Evolutionary conservation across 2,113 vertebrate genomes (phyloP), one percentile per base, ranked within the genome.

Genomic region (Chamaea fasciata): DNA sequence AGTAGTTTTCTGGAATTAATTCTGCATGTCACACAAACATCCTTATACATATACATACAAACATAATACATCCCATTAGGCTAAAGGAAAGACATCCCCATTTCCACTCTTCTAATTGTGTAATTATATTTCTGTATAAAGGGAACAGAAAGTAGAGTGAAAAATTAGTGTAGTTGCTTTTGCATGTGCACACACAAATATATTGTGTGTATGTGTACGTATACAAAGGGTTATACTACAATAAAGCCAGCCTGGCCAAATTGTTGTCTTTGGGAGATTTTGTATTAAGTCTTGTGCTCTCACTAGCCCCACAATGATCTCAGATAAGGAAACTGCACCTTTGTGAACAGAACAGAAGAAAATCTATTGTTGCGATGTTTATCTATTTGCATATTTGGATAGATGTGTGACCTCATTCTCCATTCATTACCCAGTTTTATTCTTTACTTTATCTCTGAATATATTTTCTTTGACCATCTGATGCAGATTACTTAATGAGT

Each of bases 261-360:
- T 11, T 83, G 85, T 90, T 91, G 19, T 71, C 39, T 93, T 47
- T 82, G 47, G 30, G 33, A 88, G 47, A 74, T 79, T 93, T 82
- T 91, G 47, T 67, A 50, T 81, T 67, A 82, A 89, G 37, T 68
- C 31, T 68, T 91, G 27, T 78, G 62, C 49, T 91, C 42, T 92
- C 91, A 44, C 59, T 52, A 84, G 64, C 27, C 47, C 71, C 64
- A 57, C 41, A 60, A 53, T 47, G 62, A 81, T 95, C 79, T 89
- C 88, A 94, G 74, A 96, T 94, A 97, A 94, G 92, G 63, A 96
- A 93, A 94, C 62, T 86, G 69, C 83, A 92, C 80, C 64, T 96
- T 81, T 93, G 63, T 92, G 85, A 91, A 80, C 23, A 17, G 33
- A 90, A 71, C 19, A 93, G 80, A 95, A 76, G 62, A 80, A 90